phyloP scores from a whole-genome alignment of 2,797 vertebrate genomes.

The Columba guinea region DNA sequence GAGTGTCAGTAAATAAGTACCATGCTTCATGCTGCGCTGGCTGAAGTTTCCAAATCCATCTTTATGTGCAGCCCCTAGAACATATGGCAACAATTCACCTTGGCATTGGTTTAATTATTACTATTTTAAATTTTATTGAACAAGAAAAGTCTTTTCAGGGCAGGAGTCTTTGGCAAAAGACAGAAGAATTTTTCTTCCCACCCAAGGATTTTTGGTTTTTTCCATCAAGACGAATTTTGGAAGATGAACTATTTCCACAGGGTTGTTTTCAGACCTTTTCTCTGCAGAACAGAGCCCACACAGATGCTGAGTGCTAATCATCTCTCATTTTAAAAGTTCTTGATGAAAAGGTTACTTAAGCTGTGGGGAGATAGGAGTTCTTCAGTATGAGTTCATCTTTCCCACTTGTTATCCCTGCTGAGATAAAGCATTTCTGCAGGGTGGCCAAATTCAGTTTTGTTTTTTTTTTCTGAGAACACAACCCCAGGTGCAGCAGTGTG shows the following conservation, averaged over 20 bases:
- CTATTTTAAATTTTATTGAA: slow-evolving; percentile 33
- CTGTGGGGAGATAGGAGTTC: not conserved
- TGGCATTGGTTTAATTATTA: slow-evolving; percentile 27
- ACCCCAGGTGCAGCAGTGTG: not conserved
- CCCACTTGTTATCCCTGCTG: not conserved
- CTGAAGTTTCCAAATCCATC: not conserved
- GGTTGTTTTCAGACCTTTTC: not conserved
- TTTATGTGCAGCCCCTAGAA: not conserved
- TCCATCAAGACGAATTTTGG: not conserved
- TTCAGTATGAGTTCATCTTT: not conserved
- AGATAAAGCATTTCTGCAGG: not conserved
- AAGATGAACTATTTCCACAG: slow-evolving; percentile 3
- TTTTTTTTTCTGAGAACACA: not conserved
- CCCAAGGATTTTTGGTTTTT: slow-evolving; percentile 17
- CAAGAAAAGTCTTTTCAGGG: not conserved
- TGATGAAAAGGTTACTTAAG: not conserved
- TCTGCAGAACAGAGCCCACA: not conserved
- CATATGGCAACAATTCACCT: slow-evolving; percentile 44
- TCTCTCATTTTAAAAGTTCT: not conserved
- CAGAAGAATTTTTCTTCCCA: not conserved
- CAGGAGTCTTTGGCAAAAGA: slow-evolving; percentile 16
- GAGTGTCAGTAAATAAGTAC: not conserved
- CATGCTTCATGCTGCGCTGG: not conserved
- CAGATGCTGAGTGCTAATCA: not conserved
- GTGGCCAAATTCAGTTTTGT: not conserved